These are phyloP conservation scores for Leptopilina clavipes DNA, from an alignment of 1,140 invertebrate species.

Conservation along the genomic window DNA sequence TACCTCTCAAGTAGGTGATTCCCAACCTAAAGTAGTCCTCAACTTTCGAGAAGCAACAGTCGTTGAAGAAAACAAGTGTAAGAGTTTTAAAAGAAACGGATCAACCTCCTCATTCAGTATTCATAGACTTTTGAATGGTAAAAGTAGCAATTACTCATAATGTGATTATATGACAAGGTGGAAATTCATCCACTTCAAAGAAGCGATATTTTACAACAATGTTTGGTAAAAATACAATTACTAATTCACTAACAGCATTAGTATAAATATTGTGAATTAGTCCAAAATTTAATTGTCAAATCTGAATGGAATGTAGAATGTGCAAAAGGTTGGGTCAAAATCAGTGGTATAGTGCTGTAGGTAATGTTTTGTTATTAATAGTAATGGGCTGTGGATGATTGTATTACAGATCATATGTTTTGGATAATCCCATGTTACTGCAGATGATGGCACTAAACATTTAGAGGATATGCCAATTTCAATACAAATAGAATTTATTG, in stretches of 20 bases:
- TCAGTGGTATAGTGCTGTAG: neutral
- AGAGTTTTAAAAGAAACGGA: neutral
- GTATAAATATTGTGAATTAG: neutral
- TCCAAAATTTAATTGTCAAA: neutral
- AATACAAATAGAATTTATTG: too few species aligned
- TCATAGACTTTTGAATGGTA: neutral
- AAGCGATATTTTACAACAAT: too few species aligned
- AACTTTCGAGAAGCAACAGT: neutral
- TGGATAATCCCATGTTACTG: neutral
- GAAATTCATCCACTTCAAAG: too few species aligned
- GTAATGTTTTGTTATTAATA: neutral
- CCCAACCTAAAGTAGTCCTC: neutral
- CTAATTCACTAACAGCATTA: too few species aligned
- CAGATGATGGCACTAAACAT: too few species aligned
- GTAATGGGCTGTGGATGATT: neutral
- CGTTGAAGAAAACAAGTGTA: neutral
- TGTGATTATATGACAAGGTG: neutral
- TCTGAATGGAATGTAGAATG: neutral
- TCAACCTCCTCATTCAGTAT: neutral
- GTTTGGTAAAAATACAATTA: too few species aligned
- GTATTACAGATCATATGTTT: neutral
- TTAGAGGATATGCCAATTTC: too few species aligned
- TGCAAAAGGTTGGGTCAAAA: neutral
- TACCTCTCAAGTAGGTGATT: neutral
- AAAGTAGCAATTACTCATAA: neutral